Evolutionary conservation across 2,888 invertebrate genomes (phyloP).

Genomic region (Mantis religiosa): DNA sequence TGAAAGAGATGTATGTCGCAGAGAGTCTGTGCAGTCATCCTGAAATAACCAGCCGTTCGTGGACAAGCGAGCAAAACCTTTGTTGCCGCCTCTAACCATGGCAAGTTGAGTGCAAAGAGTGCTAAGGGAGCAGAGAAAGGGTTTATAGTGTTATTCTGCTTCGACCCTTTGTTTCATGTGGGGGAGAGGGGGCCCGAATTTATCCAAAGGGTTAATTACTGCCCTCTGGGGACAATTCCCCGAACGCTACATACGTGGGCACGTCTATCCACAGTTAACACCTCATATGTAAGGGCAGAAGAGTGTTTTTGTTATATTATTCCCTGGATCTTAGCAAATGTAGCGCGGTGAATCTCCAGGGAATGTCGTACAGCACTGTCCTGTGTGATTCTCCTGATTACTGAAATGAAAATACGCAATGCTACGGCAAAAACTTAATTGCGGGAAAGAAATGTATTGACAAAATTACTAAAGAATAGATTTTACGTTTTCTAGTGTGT

Average conservation of each 20-base stretch:
- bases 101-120: constrained; percentile 2
- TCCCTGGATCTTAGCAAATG: neutral
- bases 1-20: neutral
- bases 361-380: neutral
- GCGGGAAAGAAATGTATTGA: no score
- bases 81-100: neutral
- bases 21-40: neutral
- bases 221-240: neutral
- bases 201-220: constrained; percentile 17
- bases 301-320: neutral
- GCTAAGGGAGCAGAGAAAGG: neutral
- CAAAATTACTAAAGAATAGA: no score
- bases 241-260: neutral
- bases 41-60: constrained; percentile 6
- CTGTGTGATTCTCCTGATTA: no score
- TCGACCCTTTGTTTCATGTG: neutral
- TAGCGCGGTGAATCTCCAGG: neutral
- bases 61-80: neutral
- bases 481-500: no score
- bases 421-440: no score
- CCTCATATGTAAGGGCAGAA: neutral
- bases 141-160: neutral
- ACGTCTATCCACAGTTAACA: neutral
- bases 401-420: no score
- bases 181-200: neutral